phyloP scores from a whole-genome alignment of 1,140 invertebrate genomes.

The Apis cerana region DNA sequence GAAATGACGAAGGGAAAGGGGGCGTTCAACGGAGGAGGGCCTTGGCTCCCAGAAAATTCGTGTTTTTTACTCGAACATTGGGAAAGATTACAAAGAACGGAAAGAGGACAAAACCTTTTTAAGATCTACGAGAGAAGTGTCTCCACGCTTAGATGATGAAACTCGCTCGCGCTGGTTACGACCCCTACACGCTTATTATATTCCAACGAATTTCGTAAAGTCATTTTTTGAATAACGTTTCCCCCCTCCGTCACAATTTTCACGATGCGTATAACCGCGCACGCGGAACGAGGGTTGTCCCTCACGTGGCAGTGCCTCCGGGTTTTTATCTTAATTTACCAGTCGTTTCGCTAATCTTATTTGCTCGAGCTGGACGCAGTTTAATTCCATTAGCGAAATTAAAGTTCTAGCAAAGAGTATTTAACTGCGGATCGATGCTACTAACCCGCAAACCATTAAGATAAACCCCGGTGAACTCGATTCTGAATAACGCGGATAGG shows the following conservation, averaged over 20 bases:
- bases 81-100: constrained; percentile 52
- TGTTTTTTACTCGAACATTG: constrained; percentile 50
- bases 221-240: not conserved
- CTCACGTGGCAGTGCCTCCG: constrained; percentile 4
- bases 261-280: not conserved
- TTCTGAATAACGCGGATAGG: constrained; percentile 12
- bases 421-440: constrained; percentile 58
- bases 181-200: constrained; percentile 1
- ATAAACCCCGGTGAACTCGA: constrained; percentile 37
- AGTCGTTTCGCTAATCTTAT: constrained; percentile 37
- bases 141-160: constrained; percentile 45
- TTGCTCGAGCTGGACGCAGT: constrained; percentile 38
- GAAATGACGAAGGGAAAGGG: not conserved
- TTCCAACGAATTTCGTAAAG: not conserved
- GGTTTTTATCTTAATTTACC: constrained; percentile 44
- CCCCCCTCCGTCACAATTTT: not conserved
- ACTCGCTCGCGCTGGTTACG: constrained; percentile 10
- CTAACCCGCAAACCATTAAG: constrained; percentile 33
- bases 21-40: constrained; percentile 4
- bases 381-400: constrained; percentile 65
- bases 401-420: constrained; percentile 41
- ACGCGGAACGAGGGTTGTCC: not conserved
- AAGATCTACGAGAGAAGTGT: constrained; percentile 28
- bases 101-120: constrained; percentile 50
- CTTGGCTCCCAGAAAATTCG: constrained; percentile 51